Conservation (phyloP, 1,140 invertebrate genomes). For the Archivesica marissinica region DNA sequence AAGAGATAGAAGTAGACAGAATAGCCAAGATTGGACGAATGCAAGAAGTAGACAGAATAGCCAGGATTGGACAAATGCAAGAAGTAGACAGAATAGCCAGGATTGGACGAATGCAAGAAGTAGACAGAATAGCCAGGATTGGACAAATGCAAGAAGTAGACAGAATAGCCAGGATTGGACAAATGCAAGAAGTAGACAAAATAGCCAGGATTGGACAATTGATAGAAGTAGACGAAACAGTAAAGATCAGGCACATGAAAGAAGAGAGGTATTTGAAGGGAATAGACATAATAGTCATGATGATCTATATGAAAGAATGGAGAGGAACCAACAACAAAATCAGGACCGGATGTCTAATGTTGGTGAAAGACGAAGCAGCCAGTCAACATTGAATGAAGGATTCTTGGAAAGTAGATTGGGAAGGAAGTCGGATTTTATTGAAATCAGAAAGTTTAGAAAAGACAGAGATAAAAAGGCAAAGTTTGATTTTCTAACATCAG, state of each 20-base stretch:
- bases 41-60: not conserved
- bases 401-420: not conserved
- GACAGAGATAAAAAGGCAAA: not conserved
- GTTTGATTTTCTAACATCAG: constrained; percentile 8
- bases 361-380: not conserved
- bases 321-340: not conserved
- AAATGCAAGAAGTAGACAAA: not conserved
- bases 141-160: not conserved
- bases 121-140: not conserved
- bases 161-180: not conserved
- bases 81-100: too few relatives aligned
- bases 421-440: constrained; percentile 26
- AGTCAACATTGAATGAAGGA: not conserved
- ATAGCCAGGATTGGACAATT: not conserved
- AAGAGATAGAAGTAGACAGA: not conserved
- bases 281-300: not conserved
- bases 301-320: constrained; percentile 9
- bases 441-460: constrained; percentile 15
- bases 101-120: not conserved
- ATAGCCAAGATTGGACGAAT: not conserved
- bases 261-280: constrained; percentile 8
- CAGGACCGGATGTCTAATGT: not conserved
- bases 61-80: not conserved
- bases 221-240: not conserved
- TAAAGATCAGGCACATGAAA: not conserved